Evolutionary conservation across 2,888 invertebrate genomes (phyloP).

Genomic region (Chironomus riparius): DNA sequence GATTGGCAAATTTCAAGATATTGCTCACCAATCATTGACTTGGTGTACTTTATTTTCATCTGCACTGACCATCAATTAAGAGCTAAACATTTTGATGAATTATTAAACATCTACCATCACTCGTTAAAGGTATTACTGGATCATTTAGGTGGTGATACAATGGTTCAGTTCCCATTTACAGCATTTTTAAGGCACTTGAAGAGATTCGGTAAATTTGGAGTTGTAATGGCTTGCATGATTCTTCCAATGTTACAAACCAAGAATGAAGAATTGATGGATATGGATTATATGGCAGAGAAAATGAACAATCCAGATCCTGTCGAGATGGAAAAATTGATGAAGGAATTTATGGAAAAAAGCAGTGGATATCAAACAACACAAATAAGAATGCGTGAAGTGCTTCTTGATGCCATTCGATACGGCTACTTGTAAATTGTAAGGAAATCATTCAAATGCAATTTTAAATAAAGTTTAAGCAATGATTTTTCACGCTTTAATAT

Average conservation of each 20-base stretch:
- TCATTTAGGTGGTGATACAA: conserved; percentile 26
- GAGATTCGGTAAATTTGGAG: conserved; percentile 27
- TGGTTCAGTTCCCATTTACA: conserved; percentile 28
- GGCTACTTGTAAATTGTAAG: conserved; percentile 13
- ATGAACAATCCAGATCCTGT: neutral
- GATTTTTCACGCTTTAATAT: neutral
- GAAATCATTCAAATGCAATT: neutral
- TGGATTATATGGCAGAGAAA: conserved; percentile 24
- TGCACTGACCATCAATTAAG: conserved; percentile 28
- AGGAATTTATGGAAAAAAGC: neutral
- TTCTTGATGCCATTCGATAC: neutral
- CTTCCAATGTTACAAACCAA: conserved; percentile 25
- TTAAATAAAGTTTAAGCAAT: neutral
- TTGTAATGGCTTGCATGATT: conserved; percentile 20
- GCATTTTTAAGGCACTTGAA: conserved; percentile 27
- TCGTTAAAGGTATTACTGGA: conserved; percentile 28
- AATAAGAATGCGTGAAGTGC: neutral
- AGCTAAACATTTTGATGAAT: conserved; percentile 27
- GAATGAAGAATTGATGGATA: conserved; percentile 15
- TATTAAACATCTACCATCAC: conserved; percentile 27
- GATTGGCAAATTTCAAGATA: conserved; percentile 29
- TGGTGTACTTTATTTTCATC: conserved; percentile 29
- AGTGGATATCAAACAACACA: neutral
- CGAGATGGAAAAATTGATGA: neutral
- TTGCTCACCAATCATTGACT: conserved; percentile 28